Percentiles rank a stretch among this genome's conserved stretches.
These are phyloP conservation scores for Sylvietta virens DNA, from an alignment of 2,113 vertebrate species.

Conservation along the genomic window DNA sequence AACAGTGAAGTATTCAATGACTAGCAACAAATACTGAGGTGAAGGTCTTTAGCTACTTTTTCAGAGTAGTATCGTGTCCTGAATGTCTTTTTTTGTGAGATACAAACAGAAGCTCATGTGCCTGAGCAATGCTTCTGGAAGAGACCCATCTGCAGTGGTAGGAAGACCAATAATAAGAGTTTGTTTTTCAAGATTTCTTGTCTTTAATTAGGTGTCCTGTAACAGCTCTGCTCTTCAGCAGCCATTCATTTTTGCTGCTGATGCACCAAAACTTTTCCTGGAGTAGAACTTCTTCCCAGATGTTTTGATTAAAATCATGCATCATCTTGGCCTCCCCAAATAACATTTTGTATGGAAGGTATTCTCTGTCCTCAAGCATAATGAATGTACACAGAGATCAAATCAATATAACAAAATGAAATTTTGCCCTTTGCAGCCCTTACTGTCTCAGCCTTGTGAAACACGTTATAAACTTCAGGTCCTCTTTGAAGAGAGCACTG, in stretches of 20 bases:
- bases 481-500: neutral
- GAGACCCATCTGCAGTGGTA: slow-evolving; percentile 2
- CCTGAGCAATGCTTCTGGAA: neutral
- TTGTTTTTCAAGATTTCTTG: slow-evolving; percentile 7
- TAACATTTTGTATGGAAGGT: neutral
- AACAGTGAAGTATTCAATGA: slow-evolving; percentile 14
- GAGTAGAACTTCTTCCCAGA: neutral
- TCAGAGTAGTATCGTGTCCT: slow-evolving; percentile 15
- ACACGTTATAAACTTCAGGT: neutral
- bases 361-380: neutral
- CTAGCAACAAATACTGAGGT: neutral
- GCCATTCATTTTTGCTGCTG: neutral
- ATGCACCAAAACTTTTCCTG: neutral
- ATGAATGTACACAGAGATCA: neutral
- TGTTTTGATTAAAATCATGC: neutral
- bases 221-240: neutral
- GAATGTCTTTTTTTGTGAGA: slow-evolving; percentile 35
- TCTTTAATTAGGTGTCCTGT: slow-evolving; percentile 53
- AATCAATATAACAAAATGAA: neutral
- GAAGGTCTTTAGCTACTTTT: neutral
- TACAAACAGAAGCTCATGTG: neutral
- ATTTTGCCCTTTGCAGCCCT: neutral
- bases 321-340: neutral
- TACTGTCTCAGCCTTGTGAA: neutral
- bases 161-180: neutral